Evolutionary conservation across 2,888 invertebrate species (phyloP).

Genomic region (Cheilosia scutellata): DNA sequence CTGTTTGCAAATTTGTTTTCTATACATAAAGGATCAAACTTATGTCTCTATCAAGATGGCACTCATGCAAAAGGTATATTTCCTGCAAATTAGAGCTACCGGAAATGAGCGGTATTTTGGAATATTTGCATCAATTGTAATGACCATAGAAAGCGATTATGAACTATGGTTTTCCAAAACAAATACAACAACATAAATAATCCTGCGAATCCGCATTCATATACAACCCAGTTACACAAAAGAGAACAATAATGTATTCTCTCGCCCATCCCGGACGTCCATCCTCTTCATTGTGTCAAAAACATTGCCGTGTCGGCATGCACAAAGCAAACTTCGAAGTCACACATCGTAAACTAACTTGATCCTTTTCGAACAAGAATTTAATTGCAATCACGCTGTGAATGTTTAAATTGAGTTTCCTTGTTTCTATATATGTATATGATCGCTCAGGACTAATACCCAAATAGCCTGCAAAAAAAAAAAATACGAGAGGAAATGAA

Average conservation of each 20-base stretch:
- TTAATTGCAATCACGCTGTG: conserved; percentile 69
- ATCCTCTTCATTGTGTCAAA: conserved; percentile 51
- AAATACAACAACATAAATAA: conserved; percentile 16
- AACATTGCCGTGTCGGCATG: conserved; percentile 54
- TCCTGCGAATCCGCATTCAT: conserved; percentile 6
- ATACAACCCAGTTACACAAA: neutral
- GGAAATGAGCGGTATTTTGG: conserved; percentile 1
- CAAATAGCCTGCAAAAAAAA: conserved; percentile 32
- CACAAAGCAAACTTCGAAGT: conserved; percentile 53
- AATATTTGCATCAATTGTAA: conserved; percentile 4
- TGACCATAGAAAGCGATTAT: conserved; percentile 15
- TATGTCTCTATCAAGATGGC: too few species aligned
- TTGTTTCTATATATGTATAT: conserved; percentile 4
- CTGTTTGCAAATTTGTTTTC: too few species aligned
- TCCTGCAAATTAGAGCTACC: neutral
- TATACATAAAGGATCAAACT: too few species aligned
- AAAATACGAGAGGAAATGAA: conserved; percentile 51
- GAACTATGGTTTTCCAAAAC: conserved; percentile 10
- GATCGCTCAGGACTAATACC: neutral
- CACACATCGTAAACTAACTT: conserved; percentile 66
- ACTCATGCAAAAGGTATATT: neutral
- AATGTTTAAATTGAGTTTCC: conserved; percentile 60
- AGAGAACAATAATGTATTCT: conserved; percentile 24
- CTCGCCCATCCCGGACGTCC: conserved; percentile 54
- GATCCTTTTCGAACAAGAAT: conserved; percentile 63